Evolutionary conservation across 2,797 vertebrate species (phyloP).

Genomic region (Poecilia velifera): DNA sequence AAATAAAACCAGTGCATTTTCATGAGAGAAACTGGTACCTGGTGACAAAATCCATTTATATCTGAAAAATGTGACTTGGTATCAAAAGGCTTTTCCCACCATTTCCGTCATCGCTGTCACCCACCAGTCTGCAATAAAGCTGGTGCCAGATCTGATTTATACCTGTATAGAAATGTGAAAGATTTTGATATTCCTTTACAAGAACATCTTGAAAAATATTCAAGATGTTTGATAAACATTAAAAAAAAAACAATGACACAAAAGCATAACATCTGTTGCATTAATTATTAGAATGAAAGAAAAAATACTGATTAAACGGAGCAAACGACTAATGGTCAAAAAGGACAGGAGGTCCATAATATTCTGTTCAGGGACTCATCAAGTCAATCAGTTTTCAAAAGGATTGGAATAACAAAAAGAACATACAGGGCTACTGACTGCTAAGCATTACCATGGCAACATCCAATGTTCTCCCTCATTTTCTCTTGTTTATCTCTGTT

Average conservation of each 20-base stretch:
- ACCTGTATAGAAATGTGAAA: constrained; percentile 3
- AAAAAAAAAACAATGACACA: constrained; percentile 6
- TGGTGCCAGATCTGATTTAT: constrained; percentile 28
- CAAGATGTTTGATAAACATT: constrained; percentile 2
- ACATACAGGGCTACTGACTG: constrained; percentile 59
- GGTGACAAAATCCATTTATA: not conserved
- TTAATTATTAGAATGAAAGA: constrained; percentile 56
- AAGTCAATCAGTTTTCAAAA: constrained; percentile 68
- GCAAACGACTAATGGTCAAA: constrained; percentile 52
- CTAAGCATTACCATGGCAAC: constrained; percentile 73
- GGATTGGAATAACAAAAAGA: constrained; percentile 9
- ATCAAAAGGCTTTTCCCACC: constrained; percentile 4
- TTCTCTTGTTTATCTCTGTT: constrained; percentile 31
- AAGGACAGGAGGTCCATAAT: constrained; percentile 54
- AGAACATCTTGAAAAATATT: constrained; percentile 15
- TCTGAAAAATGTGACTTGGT: constrained; percentile 4
- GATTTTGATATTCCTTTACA: constrained; percentile 24
- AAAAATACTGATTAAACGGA: constrained; percentile 31
- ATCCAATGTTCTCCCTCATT: constrained; percentile 35
- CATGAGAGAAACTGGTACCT: not conserved
- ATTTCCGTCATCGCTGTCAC: constrained; percentile 8
- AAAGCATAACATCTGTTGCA: constrained; percentile 3
- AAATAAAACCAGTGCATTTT: not conserved
- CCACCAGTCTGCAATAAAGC: constrained; percentile 16
- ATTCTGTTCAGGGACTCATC: constrained; percentile 58